These are phyloP conservation scores for Tichodroma muraria DNA, from an alignment of 2,113 vertebrate genomes.

Conservation along the genomic window DNA sequence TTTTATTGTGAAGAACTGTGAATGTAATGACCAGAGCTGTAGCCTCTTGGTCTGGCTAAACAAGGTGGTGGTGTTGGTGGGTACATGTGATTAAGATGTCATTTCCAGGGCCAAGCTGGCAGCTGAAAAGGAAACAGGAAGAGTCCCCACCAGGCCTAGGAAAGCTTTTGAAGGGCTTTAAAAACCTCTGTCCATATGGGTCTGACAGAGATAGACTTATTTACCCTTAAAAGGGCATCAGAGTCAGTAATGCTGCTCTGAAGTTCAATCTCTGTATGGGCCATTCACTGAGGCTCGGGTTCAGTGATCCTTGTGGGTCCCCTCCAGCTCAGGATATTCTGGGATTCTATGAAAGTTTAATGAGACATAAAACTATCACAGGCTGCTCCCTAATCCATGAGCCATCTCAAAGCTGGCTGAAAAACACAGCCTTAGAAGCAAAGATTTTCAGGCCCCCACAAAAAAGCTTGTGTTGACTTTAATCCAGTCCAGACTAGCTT, in stretches of 20 bases:
- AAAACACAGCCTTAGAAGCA: background rate
- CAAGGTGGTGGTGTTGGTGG: background rate
- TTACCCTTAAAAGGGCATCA: background rate
- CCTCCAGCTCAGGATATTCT: too few species aligned
- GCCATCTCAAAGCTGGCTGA: background rate
- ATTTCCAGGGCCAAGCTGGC: background rate
- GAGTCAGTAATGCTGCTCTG: background rate
- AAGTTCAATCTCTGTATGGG: background rate
- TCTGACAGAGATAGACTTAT: background rate
- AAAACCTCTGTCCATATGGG: background rate
- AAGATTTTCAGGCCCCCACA: background rate
- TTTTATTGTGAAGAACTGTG: conserved; percentile 24
- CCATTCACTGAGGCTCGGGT: too few species aligned
- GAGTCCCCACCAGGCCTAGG: background rate
- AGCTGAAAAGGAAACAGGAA: conserved; percentile 9
- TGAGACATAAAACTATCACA: background rate
- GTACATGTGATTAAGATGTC: conserved; percentile 33
- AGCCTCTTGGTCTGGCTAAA: conserved; percentile 30
- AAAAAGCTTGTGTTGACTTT: background rate
- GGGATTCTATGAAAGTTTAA: too few species aligned
- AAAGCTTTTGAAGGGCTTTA: conserved; percentile 6
- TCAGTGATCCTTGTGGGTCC: too few species aligned
- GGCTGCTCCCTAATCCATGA: background rate
- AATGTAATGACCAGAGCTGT: background rate
- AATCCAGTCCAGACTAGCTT: background rate